Conservation (phyloP, 2,113 vertebrate species). For the Ardeotis arabs region DNA sequence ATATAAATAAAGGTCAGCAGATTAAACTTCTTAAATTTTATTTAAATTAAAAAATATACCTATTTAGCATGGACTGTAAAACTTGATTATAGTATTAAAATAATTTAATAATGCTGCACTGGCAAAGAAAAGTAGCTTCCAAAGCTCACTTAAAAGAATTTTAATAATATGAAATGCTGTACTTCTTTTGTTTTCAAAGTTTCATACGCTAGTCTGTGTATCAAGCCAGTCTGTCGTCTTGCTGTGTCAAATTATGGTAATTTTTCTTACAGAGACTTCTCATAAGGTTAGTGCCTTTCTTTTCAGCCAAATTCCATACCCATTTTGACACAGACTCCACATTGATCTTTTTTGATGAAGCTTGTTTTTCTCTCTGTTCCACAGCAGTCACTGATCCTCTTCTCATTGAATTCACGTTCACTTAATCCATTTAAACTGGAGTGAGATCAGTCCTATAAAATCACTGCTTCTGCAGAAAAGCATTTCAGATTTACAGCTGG, state of each 20-base stretch:
- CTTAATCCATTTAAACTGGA: background rate
- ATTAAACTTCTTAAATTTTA: constrained; percentile 12
- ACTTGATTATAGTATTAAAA: constrained; percentile 1
- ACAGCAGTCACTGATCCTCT: background rate
- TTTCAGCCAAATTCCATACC: background rate
- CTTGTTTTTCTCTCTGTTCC: background rate
- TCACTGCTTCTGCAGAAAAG: background rate
- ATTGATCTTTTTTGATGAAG: background rate
- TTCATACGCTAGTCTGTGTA: background rate
- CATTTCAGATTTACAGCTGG: background rate
- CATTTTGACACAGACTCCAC: background rate
- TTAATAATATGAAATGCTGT: background rate
- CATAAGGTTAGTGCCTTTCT: background rate
- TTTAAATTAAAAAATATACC: background rate
- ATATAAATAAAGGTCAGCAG: constrained; percentile 23
- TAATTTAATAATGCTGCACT: background rate
- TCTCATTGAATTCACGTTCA: background rate
- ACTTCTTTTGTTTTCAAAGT: background rate
- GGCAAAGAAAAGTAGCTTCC: background rate
- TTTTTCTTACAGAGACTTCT: background rate
- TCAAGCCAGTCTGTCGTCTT: constrained; percentile 3
- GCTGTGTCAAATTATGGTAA: background rate
- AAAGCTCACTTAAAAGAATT: background rate
- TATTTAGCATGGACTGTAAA: constrained; percentile 33
- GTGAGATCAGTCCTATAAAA: background rate